A percentile compares a stretch with the other conserved stretches of the same genome.
These are phyloP conservation scores for Hypocryptadius cinnamomeus DNA, from an alignment of 2,113 vertebrate genomes.

Conservation along the genomic window DNA sequence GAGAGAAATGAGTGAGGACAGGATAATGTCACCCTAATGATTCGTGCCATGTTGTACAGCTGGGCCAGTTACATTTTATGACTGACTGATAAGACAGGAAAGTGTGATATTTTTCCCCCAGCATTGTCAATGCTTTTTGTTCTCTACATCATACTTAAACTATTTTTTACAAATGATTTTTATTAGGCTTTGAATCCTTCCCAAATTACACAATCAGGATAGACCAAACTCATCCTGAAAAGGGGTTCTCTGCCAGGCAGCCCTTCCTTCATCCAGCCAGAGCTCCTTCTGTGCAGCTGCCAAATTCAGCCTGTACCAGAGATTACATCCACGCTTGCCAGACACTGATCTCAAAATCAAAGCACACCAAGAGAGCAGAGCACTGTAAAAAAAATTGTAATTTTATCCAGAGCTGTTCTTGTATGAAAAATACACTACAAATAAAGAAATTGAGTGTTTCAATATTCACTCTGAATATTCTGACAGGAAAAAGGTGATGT, in stretches of 20 bases:
- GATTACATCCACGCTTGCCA: neutral
- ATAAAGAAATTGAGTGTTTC: neutral
- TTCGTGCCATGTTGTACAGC: neutral
- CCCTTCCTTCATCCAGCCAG: neutral
- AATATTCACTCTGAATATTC: neutral
- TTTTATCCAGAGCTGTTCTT: neutral
- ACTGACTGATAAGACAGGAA: neutral
- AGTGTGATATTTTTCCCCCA: neutral
- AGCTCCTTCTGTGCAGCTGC: neutral
- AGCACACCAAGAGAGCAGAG: neutral
- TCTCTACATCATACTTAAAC: neutral
- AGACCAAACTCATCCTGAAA: neutral
- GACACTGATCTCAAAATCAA: neutral
- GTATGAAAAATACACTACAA: neutral
- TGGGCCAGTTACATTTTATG: neutral
- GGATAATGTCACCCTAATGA: constrained; percentile 1
- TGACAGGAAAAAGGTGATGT: neutral
- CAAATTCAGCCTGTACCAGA: neutral
- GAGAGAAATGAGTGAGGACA: neutral
- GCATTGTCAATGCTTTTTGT: neutral
- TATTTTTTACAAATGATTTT: neutral
- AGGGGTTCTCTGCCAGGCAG: neutral
- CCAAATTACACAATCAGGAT: neutral
- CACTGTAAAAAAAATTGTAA: neutral
- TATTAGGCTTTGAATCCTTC: neutral